Evolutionary conservation across 2,888 invertebrate genomes (phyloP).

Genomic region (Ophioninae sp.): DNA sequence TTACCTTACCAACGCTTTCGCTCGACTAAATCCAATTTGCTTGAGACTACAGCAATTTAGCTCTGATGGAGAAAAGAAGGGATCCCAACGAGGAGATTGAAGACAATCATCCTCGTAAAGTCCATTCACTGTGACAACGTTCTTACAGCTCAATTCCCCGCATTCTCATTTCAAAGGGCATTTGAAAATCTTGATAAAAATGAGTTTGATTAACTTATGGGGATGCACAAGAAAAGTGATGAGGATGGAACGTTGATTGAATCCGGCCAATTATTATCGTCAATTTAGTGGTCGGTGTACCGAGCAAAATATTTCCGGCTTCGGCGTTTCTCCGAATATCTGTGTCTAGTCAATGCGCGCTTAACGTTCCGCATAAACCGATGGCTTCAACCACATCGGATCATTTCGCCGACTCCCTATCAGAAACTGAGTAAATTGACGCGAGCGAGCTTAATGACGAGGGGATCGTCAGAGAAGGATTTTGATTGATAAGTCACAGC

Average conservation of each 20-base stretch:
- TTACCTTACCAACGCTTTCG: constrained; percentile 15
- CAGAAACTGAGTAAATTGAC: not conserved
- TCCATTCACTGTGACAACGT: constrained; percentile 7
- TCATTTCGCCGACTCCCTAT: not conserved
- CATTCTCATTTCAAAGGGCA: not conserved
- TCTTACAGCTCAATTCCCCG: not conserved
- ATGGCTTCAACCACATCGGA: not conserved
- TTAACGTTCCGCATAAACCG: not conserved
- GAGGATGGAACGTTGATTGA: not conserved
- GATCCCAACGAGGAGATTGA: not conserved
- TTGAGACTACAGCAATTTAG: constrained; percentile 19
- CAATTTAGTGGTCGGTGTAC: not conserved
- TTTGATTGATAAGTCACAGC: not conserved
- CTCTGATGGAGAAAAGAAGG: constrained; percentile 17
- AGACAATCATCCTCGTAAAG: constrained; percentile 14
- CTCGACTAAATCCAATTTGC: constrained; percentile 46
- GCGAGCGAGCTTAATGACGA: not conserved
- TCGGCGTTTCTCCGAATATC: not conserved
- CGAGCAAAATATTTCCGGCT: not conserved
- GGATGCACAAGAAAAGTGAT: not conserved
- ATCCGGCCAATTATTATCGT: not conserved
- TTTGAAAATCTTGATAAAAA: not conserved
- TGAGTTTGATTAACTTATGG: not conserved
- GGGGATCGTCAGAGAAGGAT: not conserved
- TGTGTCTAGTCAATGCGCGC: not conserved